A percentile compares a stretch with the other conserved stretches of the same genome.
Conservation (phyloP, 2,888 invertebrate species). For the Perithous albicinctus region DNA sequence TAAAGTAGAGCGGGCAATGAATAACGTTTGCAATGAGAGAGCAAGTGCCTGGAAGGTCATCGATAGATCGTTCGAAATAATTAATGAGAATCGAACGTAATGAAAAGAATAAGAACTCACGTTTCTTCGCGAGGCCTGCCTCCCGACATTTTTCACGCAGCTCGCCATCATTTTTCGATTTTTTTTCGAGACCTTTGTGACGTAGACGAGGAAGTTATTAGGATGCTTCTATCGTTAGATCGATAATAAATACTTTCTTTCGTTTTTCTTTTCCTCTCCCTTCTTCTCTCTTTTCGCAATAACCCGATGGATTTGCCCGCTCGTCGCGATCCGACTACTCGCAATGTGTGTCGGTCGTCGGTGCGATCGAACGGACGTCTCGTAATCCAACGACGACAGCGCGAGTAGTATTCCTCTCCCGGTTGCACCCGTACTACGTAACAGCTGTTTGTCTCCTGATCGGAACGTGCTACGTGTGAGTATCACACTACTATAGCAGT, state of each 20-base stretch:
- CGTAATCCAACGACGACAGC: conserved; percentile 32
- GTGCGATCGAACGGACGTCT: conserved; percentile 33
- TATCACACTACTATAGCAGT: background rate
- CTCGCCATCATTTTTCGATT: conserved; percentile 84
- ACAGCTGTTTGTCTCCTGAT: conserved; percentile 30
- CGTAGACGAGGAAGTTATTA: conserved; percentile 17
- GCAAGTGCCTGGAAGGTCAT: conserved; percentile 77
- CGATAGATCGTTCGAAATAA: conserved; percentile 40
- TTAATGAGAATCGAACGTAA: conserved; percentile 27
- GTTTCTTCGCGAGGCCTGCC: conserved; percentile 83
- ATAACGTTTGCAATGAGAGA: conserved; percentile 59
- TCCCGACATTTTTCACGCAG: conserved; percentile 83
- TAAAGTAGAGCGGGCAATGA: conserved; percentile 47
- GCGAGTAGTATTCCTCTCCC: conserved; percentile 26
- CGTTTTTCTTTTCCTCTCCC: background rate
- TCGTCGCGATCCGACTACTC: background rate
- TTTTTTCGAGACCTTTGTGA: conserved; percentile 29
- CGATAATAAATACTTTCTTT: too few species aligned
- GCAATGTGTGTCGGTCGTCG: conserved; percentile 8
- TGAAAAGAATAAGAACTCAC: conserved; percentile 83
- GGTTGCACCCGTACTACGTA: conserved; percentile 24
- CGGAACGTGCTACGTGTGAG: background rate
- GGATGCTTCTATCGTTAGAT: background rate
- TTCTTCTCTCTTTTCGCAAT: background rate
- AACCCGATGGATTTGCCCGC: background rate